A percentile compares a stretch with the other conserved stretches of the same genome.
These are phyloP conservation scores for Strigamia crassipes DNA, from an alignment of 2,888 invertebrate genomes.

Conservation along the genomic window DNA sequence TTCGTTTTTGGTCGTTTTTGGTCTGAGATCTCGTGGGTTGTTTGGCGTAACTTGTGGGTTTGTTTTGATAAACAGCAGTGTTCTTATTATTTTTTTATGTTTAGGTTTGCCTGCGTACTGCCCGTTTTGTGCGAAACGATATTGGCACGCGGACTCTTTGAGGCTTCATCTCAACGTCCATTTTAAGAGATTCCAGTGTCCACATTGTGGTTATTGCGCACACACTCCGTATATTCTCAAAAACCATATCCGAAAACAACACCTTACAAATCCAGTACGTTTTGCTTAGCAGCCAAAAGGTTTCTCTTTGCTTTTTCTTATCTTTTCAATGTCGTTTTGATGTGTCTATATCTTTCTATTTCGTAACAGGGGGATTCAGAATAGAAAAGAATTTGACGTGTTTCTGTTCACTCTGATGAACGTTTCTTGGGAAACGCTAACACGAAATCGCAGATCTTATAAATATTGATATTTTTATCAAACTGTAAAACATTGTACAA, in stretches of 20 bases:
- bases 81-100: conserved; percentile 8
- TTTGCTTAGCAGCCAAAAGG: neutral
- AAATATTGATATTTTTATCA: too few relatives aligned
- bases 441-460: too few relatives aligned
- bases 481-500: too few relatives aligned
- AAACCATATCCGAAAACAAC: neutral
- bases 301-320: neutral
- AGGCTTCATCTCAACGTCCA: conserved; percentile 21
- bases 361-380: neutral
- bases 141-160: conserved; percentile 27
- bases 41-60: neutral
- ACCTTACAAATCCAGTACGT: neutral
- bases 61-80: neutral
- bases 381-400: neutral
- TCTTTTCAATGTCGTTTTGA: neutral
- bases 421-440: too few relatives aligned
- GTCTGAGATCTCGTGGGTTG: neutral
- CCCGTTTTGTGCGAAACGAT: neutral
- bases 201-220: conserved; percentile 1
- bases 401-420: too few relatives aligned
- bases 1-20: neutral
- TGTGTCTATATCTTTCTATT: neutral
- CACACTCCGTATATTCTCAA: conserved; percentile 14
- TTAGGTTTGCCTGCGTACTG: neutral
- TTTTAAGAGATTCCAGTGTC: conserved; percentile 12